Percentiles rank a stretch among this genome's conserved stretches.
phyloP scores from a whole-genome alignment of 2,888 invertebrate genomes.

The Seira musarum region DNA sequence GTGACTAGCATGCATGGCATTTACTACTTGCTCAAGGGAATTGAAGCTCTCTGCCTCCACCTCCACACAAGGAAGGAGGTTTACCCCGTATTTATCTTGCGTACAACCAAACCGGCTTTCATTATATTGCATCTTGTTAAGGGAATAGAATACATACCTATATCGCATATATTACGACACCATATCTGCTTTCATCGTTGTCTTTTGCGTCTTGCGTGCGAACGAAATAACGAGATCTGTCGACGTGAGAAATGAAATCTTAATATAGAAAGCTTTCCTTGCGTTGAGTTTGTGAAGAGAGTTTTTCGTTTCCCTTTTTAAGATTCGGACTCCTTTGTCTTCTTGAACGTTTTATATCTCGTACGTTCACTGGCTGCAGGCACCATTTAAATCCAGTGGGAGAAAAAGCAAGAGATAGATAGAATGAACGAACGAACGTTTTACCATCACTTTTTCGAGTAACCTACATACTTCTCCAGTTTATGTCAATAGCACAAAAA shows the following conservation, averaged over 20 bases:
- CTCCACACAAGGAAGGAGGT: too few relatives aligned
- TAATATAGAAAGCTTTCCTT: conserved; percentile 15
- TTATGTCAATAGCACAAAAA: conserved; percentile 35
- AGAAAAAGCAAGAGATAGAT: not conserved
- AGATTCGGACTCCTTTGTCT: not conserved
- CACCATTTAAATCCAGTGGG: not conserved
- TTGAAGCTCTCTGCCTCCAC: conserved; percentile 53
- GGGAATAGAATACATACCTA: too few relatives aligned
- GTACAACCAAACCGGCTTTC: too few relatives aligned
- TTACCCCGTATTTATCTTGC: too few relatives aligned
- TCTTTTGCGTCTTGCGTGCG: not conserved
- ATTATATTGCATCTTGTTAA: too few relatives aligned
- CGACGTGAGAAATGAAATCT: conserved; percentile 55
- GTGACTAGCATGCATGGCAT: conserved; percentile 59
- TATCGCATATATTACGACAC: too few relatives aligned
- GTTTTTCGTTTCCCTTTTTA: not conserved
- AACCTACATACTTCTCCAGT: conserved; percentile 43
- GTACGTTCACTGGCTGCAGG: not conserved
- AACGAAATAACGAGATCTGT: conserved; percentile 32
- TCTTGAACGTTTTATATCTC: not conserved
- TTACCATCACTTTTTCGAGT: conserved; percentile 14
- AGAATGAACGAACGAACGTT: not conserved
- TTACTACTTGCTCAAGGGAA: conserved; percentile 49
- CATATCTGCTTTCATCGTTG: not conserved
- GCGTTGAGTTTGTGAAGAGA: too few relatives aligned